A percentile compares a stretch with the other conserved stretches of the same genome.
Conservation (phyloP, 2,888 invertebrate genomes). For the Mimachlamys varia region DNA sequence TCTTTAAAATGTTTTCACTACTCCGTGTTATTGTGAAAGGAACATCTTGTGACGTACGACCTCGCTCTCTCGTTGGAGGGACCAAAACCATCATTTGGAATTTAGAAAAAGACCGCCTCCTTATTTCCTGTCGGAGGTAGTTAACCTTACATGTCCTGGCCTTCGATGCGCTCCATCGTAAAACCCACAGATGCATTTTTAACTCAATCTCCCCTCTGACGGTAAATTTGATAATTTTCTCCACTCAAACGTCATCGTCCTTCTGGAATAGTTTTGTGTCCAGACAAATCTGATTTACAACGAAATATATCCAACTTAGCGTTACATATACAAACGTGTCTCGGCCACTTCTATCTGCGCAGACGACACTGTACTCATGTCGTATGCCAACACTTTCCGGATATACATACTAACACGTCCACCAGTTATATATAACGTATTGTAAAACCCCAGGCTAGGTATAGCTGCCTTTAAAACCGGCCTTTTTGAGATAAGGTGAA, state of each 20-base stretch:
- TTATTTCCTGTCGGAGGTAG: neutral
- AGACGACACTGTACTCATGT: too few relatives aligned
- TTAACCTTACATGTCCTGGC: neutral
- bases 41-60: neutral
- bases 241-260: neutral
- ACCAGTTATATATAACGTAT: too few relatives aligned
- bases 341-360: neutral
- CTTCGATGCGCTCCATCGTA: neutral
- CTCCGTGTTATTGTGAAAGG: neutral
- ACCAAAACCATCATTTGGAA: neutral
- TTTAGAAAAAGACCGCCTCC: neutral
- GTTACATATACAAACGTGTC: neutral
- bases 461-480: too few relatives aligned
- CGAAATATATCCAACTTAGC: neutral
- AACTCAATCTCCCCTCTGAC: neutral
- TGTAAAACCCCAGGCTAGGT: too few relatives aligned
- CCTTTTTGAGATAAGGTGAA: too few relatives aligned
- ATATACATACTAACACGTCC: too few relatives aligned
- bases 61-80: too few relatives aligned
- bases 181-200: neutral
- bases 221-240: neutral
- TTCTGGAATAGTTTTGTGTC: neutral
- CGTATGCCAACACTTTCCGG: too few relatives aligned
- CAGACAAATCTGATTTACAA: constrained; percentile 26
- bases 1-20: too few relatives aligned